A percentile compares a stretch with the other conserved stretches of the same genome.
Conservation (phyloP, 2,113 vertebrate species). For the Neodon shergylaensis region DNA sequence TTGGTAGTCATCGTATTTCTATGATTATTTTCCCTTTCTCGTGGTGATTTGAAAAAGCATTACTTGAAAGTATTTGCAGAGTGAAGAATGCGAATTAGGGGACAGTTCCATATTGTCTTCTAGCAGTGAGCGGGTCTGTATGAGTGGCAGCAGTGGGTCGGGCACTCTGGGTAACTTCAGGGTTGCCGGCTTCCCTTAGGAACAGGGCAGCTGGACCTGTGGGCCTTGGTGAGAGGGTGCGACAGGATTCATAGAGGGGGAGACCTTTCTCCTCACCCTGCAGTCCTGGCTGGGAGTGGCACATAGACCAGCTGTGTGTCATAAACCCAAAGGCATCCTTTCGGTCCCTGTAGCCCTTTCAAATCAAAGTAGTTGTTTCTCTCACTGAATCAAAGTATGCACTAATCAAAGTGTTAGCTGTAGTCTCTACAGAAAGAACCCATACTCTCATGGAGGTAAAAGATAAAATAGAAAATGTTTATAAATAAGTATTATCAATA, state of each 20-base stretch:
- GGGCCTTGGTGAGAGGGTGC: background rate
- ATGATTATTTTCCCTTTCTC: background rate
- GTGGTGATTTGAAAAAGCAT: background rate
- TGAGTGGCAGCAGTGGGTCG: background rate
- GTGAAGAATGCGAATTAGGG: background rate
- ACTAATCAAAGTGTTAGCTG: background rate
- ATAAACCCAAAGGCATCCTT: background rate
- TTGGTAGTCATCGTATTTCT: background rate
- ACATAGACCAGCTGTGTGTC: fast-evolving
- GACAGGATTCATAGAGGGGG: background rate
- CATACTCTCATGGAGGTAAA: background rate
- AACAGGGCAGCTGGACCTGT: background rate
- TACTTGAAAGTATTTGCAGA: background rate
- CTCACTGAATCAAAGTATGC: background rate
- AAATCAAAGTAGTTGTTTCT: background rate
- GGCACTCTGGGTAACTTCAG: fast-evolving
- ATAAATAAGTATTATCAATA: too few species aligned
- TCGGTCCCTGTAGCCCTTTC: background rate
- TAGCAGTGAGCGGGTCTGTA: too few species aligned
- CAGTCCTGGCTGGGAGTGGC: background rate
- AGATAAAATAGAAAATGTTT: background rate
- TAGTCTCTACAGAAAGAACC: background rate
- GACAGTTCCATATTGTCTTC: background rate
- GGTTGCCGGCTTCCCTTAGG: background rate
- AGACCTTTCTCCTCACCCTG: background rate